Evolutionary conservation across 2,797 vertebrate genomes (phyloP).

Genomic region (Siniperca undulata): DNA sequence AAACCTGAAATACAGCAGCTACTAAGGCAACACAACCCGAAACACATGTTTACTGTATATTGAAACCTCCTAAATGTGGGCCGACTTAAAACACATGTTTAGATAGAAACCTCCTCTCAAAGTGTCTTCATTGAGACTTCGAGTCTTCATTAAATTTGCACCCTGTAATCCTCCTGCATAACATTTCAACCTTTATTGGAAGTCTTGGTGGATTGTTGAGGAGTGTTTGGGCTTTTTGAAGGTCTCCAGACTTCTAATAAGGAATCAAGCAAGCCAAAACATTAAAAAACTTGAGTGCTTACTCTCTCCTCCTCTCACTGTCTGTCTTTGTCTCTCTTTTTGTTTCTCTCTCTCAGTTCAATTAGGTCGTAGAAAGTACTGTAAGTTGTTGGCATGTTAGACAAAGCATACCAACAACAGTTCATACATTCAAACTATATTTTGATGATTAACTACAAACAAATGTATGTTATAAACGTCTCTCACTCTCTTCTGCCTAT

Average conservation of each 20-base stretch:
- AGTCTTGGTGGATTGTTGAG: conserved; percentile 46
- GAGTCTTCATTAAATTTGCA: conserved; percentile 60
- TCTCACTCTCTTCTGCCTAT: neutral
- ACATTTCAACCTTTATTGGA: conserved; percentile 68
- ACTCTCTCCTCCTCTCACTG: conserved; percentile 9
- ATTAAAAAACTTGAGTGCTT: conserved; percentile 13
- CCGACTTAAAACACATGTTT: conserved; percentile 60
- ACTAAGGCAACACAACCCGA: conserved; percentile 53
- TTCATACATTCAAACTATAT: conserved; percentile 17
- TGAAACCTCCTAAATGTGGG: conserved; percentile 39
- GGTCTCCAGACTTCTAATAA: conserved; percentile 65
- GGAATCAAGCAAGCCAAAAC: conserved; percentile 35
- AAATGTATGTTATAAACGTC: conserved; percentile 13
- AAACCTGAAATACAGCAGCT: conserved; percentile 66
- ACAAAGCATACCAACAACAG: conserved; percentile 5
- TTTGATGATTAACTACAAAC: conserved; percentile 18
- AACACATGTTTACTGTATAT: conserved; percentile 70
- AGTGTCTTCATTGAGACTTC: conserved; percentile 30
- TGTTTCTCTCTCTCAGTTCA: conserved; percentile 11
- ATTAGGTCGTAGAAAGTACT: conserved; percentile 25
- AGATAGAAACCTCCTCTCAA: conserved; percentile 40
- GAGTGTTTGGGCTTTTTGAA: conserved; percentile 60
- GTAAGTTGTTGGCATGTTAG: conserved; percentile 11
- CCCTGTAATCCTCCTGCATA: conserved; percentile 66
- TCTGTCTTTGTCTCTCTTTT: conserved; percentile 15